Evolutionary conservation across 2,113 vertebrate genomes (phyloP).

Genomic region (Rhegmatorhina hoffmannsi): DNA sequence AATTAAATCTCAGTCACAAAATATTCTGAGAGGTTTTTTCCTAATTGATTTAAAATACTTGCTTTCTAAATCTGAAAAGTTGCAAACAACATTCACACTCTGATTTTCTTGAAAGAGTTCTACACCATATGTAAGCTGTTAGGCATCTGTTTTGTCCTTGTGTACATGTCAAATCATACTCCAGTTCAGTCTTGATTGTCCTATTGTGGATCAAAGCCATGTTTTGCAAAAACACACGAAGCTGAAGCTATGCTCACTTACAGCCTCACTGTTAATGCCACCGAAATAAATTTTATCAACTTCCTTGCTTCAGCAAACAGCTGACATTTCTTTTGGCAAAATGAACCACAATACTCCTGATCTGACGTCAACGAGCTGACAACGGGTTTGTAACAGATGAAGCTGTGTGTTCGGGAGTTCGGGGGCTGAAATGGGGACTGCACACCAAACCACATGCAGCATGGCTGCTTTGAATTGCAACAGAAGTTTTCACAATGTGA

Average conservation of each 20-base stretch:
- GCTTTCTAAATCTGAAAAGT: constrained; percentile 43
- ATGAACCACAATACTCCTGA: constrained; percentile 15
- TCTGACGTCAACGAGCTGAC: constrained; percentile 48
- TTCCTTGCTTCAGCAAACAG: constrained; percentile 36
- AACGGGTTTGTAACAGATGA: constrained; percentile 5
- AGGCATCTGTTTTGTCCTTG: constrained; percentile 64
- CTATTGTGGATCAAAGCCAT: constrained; percentile 50
- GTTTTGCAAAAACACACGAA: constrained; percentile 8
- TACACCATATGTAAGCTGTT: constrained; percentile 59
- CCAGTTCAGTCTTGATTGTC: constrained; percentile 63
- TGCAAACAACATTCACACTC: constrained; percentile 44
- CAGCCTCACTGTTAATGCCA: constrained; percentile 48
- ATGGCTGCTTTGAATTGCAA: not conserved
- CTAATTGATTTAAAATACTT: constrained; percentile 16
- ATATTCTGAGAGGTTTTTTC: not conserved
- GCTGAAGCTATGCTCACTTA: constrained; percentile 47
- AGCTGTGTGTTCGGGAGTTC: not conserved
- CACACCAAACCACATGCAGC: not conserved
- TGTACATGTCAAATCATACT: constrained; percentile 63
- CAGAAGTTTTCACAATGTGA: not conserved
- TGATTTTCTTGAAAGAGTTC: constrained; percentile 42
- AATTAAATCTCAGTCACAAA: constrained; percentile 31
- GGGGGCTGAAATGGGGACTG: not conserved
- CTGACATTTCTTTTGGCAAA: constrained; percentile 51
- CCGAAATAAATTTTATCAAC: constrained; percentile 44